phyloP scores from a whole-genome alignment of 2,113 vertebrate genomes.

The Phalacrocorax brasilianus region DNA sequence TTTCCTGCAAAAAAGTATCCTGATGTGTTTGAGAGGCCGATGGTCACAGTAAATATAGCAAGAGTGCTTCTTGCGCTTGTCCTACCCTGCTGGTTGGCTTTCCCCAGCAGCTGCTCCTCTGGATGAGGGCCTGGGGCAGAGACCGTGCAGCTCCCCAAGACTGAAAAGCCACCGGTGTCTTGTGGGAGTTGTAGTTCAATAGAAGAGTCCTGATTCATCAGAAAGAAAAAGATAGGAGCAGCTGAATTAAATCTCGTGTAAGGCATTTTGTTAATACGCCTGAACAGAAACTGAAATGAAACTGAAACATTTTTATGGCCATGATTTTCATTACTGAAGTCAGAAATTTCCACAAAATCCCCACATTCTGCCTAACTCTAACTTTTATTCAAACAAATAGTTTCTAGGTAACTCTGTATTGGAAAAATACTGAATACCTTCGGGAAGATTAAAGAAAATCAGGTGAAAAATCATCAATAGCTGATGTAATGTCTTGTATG shows the following conservation, averaged over 20 bases:
- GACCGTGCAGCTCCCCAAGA: background rate
- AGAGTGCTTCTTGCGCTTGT: background rate
- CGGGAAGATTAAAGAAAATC: background rate
- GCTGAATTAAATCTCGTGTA: background rate
- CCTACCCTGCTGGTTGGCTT: background rate
- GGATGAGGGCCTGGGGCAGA: background rate
- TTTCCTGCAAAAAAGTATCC: background rate
- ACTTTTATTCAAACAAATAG: background rate
- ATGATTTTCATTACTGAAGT: background rate
- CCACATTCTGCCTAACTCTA: background rate
- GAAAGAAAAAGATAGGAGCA: background rate
- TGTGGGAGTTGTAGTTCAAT: background rate
- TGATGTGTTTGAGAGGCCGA: background rate
- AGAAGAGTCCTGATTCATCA: background rate
- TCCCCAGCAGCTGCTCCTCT: background rate
- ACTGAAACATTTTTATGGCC: fast-evolving
- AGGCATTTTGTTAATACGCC: background rate
- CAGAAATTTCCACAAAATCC: background rate
- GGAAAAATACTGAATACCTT: background rate
- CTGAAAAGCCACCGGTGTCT: background rate
- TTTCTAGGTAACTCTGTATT: background rate
- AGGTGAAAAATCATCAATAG: background rate
- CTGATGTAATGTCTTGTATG: background rate
- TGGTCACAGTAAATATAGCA: background rate
- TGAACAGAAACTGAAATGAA: background rate